Evolutionary conservation across 2,797 vertebrate genomes (phyloP), one percentile per base, ranked within the genome.

Genomic region (Lophura swinhoii): DNA sequence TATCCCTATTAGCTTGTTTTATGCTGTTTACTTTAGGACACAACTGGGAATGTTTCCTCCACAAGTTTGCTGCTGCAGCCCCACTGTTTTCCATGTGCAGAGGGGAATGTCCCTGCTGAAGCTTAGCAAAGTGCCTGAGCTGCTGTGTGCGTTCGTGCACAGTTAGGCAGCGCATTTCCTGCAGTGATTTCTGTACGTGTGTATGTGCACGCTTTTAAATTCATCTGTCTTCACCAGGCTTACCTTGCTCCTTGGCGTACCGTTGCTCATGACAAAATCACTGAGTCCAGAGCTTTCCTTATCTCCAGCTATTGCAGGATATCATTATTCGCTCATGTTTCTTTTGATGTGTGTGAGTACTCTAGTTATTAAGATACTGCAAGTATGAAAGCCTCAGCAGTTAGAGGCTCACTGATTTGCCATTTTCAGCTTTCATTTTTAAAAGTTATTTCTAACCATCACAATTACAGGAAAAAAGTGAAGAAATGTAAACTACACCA

Each of bases 1-100:
- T 64, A 73, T 91, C 71, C 81, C 84, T 76, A 56, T 86, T 63
- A 95, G 79, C 64, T 85, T 85, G 66, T 35, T 96, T 94, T 81
- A 85, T 87, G 73, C 88, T 63, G 5, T 88, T 94, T 92, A 83
- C 85, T 94, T 76, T 87, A 73, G 69, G 91, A 70, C 24, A 12
- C 63, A 46, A 28, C 9, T 0, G 71, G 51, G 33, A 66, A 43
- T 29, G 76, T 80, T 96, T 95, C 86, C 62, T 0, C 17, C 8
- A 4, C 43, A 4, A 88, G 56, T 48, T 22, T 41, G 28, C 39
- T 3, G 5, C 84, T 84, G 74, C 66, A 91, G 80, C 64, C 75
- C 21, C 18, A 4, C 35, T 83, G 56, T 83, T 93, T 73, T 7
- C 49, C 0, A 1, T 53, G 86, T 82, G 58, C 90, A 91, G 49